Percentiles rank a stretch among this genome's conserved stretches.
Evolutionary conservation across 1,140 invertebrate species (phyloP).

Genomic region (Hormaphis cornu): DNA sequence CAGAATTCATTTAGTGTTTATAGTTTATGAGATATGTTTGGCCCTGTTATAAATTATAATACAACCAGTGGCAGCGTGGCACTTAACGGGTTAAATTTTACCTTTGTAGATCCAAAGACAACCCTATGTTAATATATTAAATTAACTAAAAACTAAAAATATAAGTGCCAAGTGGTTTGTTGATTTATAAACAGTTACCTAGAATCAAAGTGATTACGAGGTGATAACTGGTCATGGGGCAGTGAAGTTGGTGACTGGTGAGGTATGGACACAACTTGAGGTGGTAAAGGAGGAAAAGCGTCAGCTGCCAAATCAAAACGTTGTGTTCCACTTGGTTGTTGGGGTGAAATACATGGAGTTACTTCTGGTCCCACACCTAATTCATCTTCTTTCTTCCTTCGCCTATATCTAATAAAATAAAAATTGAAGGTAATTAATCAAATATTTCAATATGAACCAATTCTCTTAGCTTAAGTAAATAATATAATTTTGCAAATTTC

Average conservation of each 20-base stretch:
- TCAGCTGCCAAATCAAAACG: conserved; percentile 72
- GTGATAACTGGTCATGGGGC: conserved; percentile 34
- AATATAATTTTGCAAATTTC: too few species aligned
- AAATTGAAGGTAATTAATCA: not conserved
- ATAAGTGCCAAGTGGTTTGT: too few species aligned
- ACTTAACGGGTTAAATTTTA: too few species aligned
- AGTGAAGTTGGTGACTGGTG: conserved; percentile 27
- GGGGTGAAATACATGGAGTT: not conserved
- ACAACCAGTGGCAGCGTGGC: too few species aligned
- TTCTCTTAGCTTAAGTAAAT: not conserved
- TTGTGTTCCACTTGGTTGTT: conserved; percentile 37
- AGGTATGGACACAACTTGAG: conserved; percentile 26
- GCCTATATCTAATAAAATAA: conserved; percentile 39
- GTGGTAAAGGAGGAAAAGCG: conserved; percentile 70
- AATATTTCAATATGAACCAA: not conserved
- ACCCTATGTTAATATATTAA: too few species aligned
- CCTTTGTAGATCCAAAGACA: too few species aligned
- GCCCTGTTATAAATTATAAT: too few species aligned
- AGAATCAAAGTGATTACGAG: conserved; percentile 8
- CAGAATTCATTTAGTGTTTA: too few species aligned
- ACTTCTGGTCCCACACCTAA: not conserved
- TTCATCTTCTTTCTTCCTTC: conserved; percentile 46
- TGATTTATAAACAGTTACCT: conserved; percentile 19
- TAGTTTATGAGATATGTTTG: too few species aligned
- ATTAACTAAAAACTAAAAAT: too few species aligned